Evolutionary conservation across 2,888 invertebrate species (phyloP).

Genomic region (Agonopterix alstromeriana): DNA sequence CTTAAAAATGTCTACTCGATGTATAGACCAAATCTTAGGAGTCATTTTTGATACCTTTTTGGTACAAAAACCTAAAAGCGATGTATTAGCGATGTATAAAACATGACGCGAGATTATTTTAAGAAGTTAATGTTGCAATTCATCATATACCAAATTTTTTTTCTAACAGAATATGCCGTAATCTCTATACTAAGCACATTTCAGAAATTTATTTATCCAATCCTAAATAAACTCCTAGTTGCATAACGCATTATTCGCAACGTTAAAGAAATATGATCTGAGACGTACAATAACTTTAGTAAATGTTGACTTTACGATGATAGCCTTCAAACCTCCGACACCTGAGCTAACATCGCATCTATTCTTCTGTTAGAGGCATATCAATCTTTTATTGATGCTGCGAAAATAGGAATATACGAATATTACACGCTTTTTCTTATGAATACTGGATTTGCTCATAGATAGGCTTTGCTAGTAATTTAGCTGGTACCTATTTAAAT

Average conservation of each 20-base stretch:
- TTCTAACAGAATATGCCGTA: background rate
- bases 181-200: background rate
- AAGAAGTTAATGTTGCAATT: no score
- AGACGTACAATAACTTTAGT: slow-evolving; percentile 33
- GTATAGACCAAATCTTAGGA: no score
- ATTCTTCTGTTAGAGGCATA: slow-evolving; percentile 16
- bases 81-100: no score
- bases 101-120: no score
- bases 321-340: slow-evolving; percentile 42
- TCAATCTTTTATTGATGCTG: slow-evolving; percentile 10
- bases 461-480: no score
- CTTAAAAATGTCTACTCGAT: no score
- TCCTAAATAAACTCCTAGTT: slow-evolving; percentile 59
- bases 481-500: no score
- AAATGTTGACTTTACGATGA: slow-evolving; percentile 58
- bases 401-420: background rate
- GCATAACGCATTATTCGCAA: slow-evolving; percentile 55
- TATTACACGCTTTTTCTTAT: background rate
- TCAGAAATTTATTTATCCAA: background rate
- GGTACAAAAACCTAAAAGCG: no score
- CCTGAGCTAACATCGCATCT: slow-evolving; percentile 58
- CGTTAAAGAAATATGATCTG: slow-evolving; percentile 55
- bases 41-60: no score
- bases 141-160: background rate
- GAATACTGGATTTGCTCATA: no score